Conservation (phyloP, 1,140 invertebrate genomes). For the Coelopa frigida region DNA sequence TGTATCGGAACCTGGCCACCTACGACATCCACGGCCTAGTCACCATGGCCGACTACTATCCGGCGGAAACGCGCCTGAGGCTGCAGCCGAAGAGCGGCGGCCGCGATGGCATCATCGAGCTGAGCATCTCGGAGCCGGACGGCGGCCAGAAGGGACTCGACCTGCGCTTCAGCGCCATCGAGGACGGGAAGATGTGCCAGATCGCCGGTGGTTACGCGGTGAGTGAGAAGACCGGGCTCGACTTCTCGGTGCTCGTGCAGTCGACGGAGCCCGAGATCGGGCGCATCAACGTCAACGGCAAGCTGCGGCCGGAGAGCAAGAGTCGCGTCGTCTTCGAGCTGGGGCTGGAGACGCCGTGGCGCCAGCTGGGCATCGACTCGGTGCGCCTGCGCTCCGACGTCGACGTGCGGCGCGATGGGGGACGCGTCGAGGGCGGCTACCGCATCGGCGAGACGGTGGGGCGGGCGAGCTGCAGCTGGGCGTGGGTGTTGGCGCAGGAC, state of each 20-base stretch:
- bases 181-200: slow-evolving; percentile 37
- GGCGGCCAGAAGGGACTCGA: slow-evolving; percentile 23
- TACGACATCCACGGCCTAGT: slow-evolving; percentile 29
- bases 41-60: slow-evolving; percentile 21
- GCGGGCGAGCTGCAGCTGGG: slow-evolving; percentile 30
- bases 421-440: slow-evolving; percentile 28
- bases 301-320: slow-evolving; percentile 15
- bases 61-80: slow-evolving; percentile 23
- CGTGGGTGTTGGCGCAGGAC: slow-evolving; percentile 44
- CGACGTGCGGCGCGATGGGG: slow-evolving; percentile 11
- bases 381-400: slow-evolving; percentile 30
- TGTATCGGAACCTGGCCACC: slow-evolving; percentile 35
- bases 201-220: slow-evolving; percentile 34
- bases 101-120: slow-evolving; percentile 31
- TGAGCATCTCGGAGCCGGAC: slow-evolving; percentile 22
- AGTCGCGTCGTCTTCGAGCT: slow-evolving; percentile 23
- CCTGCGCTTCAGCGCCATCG: slow-evolving; percentile 35
- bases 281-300: slow-evolving; percentile 31
- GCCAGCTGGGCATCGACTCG: slow-evolving; percentile 29
- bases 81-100: slow-evolving; percentile 29
- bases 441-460: slow-evolving; percentile 28
- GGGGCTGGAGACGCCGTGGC: slow-evolving; percentile 35
- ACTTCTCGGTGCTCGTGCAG: slow-evolving; percentile 33
- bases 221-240: slow-evolving; percentile 19
- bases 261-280: slow-evolving; percentile 32